Base-by-base conservation (phyloP, 2,113 vertebrate species). In the Sphaerodactylus townsendi region DNA sequence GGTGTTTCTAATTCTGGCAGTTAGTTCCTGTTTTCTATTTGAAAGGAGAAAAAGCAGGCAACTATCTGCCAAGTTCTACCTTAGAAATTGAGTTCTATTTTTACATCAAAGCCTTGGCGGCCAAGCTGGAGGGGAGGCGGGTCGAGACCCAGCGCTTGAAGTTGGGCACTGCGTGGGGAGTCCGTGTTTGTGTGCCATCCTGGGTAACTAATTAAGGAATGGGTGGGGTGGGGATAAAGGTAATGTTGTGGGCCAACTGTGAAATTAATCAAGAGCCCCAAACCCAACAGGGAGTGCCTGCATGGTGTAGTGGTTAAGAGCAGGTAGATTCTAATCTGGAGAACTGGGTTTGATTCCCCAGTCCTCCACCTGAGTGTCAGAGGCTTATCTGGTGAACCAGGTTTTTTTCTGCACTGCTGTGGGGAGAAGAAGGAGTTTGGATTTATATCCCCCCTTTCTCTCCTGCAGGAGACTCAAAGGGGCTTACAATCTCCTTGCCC, bases 161-260 rank as follows among this genome's bases (percentile, higher is more conserved):
- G 65, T 19, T 25, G 9, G 76, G 41, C 25, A 2, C 78, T 1
- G 50, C 2, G 71, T 2, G 1, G 48, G 72, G 69, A 14, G 15
- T 6, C 2, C 0, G 0, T 0, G 0, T 77, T 73, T 10, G 3
- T 62, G 44, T 15, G 0, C 0, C 30, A 2, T 13, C 65, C 39
- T 76, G 6, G 8, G 33, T 62, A 62, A 17, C 62, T 78, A 35
- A 33, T 35, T 59, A 23, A 50, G 39, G 69, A 48, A 41, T 33
- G 53, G 35, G 17, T 17, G 19, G 37, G 35, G 17, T 17, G 19
- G 35, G 59, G 7, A 62, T 7, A 73, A 70, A 5, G 3, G 59
- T 69, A 82, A 69, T 30, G 9, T 2, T 70, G 14, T 1, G 9
- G 48, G 56, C 21, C 65, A n/a, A 2, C 1, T 77, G 14, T 17